A percentile compares a stretch with the other conserved stretches of the same genome.
Conservation (phyloP, 2,113 vertebrate genomes). For the Onychostruthus taczanowskii region DNA sequence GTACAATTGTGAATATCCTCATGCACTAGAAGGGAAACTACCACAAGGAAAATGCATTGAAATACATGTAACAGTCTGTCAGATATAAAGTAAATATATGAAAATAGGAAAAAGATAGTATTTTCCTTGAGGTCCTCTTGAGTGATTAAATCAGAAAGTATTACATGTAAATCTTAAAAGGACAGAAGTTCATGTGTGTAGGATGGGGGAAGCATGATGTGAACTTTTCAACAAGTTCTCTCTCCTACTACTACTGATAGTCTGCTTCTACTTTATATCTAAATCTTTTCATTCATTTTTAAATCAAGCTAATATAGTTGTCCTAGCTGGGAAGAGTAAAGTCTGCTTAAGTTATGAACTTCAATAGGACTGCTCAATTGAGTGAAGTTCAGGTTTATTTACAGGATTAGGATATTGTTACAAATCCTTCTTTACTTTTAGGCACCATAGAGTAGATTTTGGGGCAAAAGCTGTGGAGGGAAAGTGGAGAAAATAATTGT, state of each 20-base stretch:
- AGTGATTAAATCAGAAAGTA: neutral
- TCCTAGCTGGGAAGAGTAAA: neutral
- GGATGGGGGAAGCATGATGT: neutral
- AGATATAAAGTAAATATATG: neutral
- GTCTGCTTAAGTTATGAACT: neutral
- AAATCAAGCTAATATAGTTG: neutral
- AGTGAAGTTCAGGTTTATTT: neutral
- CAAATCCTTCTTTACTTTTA: neutral
- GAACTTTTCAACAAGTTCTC: neutral
- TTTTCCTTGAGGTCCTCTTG: neutral
- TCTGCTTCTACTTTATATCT: neutral
- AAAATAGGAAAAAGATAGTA: neutral
- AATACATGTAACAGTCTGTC: neutral
- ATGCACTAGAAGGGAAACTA: neutral
- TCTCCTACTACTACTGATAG: neutral
- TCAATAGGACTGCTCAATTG: neutral
- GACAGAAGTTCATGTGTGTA: neutral
- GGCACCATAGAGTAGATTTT: neutral
- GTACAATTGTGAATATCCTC: neutral
- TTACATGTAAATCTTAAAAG: neutral
- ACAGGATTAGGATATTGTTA: neutral
- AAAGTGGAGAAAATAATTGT: neutral
- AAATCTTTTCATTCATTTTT: neutral
- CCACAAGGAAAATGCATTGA: neutral
- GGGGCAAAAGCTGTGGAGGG: neutral